A percentile compares a stretch with the other conserved stretches of the same genome.
Conservation (phyloP, 2,888 invertebrate species). For the Stomorhina lunata region DNA sequence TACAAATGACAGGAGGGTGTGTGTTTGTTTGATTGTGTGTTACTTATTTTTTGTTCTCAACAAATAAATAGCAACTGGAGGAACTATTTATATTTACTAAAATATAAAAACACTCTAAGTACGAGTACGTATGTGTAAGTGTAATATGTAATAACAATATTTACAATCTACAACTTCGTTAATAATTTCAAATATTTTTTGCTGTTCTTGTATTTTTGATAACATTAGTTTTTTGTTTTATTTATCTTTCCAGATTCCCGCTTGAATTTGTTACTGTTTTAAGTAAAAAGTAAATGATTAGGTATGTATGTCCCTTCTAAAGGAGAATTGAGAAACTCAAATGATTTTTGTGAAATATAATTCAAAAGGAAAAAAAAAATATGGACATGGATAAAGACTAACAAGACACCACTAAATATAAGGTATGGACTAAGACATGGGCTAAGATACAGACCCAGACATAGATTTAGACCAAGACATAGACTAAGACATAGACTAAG, state of each 20-base stretch:
- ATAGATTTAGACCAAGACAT: too few species aligned
- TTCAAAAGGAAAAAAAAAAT: too few species aligned
- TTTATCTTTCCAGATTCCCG: slow-evolving; percentile 22
- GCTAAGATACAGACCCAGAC: too few species aligned
- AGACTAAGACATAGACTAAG: too few species aligned
- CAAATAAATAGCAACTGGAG: not conserved
- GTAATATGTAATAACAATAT: slow-evolving; percentile 37
- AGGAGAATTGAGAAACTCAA: too few species aligned
- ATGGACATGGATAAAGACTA: too few species aligned
- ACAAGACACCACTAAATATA: too few species aligned
- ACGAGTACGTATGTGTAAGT: too few species aligned
- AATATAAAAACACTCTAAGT: slow-evolving; percentile 26
- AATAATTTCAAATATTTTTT: slow-evolving; percentile 55
- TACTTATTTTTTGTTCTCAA: not conserved
- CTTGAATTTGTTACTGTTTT: not conserved
- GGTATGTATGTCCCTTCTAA: too few species aligned
- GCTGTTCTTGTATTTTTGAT: slow-evolving; percentile 8
- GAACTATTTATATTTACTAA: slow-evolving; percentile 10
- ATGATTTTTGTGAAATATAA: too few species aligned
- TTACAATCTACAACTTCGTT: slow-evolving; percentile 64
- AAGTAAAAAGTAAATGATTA: slow-evolving; percentile 29
- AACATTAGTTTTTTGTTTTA: slow-evolving; percentile 25
- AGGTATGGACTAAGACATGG: too few species aligned
- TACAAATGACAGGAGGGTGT: not conserved
- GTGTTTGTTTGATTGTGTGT: not conserved